Conservation (phyloP, 2,888 invertebrate species). For the Chrysolina americana region DNA sequence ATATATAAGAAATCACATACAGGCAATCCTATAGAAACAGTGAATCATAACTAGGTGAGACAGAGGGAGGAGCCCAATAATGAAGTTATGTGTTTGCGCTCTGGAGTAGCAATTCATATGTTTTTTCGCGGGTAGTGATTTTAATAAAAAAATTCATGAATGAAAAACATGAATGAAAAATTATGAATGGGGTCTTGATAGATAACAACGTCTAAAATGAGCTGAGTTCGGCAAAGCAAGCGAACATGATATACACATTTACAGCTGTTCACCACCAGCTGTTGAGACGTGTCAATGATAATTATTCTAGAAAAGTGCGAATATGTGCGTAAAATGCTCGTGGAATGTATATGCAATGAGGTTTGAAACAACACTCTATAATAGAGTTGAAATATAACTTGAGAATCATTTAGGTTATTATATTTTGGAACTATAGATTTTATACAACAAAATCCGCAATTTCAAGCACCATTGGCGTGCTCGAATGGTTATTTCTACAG, state of each 20-base stretch:
- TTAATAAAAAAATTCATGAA: slow-evolving; percentile 18
- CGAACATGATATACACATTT: slow-evolving; percentile 16
- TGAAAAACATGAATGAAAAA: slow-evolving; percentile 25
- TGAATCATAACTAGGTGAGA: no score
- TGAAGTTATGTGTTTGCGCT: not conserved
- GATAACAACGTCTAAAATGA: slow-evolving; percentile 7
- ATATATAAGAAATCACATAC: no score
- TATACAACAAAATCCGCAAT: no score
- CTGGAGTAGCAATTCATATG: not conserved
- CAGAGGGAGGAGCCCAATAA: not conserved
- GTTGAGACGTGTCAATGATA: slow-evolving; percentile 7
- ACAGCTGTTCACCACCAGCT: slow-evolving; percentile 24
- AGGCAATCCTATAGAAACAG: no score
- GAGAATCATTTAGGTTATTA: no score
- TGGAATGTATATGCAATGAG: not conserved
- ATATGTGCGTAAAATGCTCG: not conserved
- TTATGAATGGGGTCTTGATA: slow-evolving; percentile 25
- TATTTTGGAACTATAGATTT: no score
- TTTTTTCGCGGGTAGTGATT: not conserved
- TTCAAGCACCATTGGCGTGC: no score
- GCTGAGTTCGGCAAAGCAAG: not conserved
- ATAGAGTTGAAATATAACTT: no score
- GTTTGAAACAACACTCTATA: no score
- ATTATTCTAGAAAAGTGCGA: slow-evolving; percentile 21
- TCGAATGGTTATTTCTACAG: no score